Conservation (phyloP, 2,113 vertebrate species). For the Entosphenus tridentatus region DNA sequence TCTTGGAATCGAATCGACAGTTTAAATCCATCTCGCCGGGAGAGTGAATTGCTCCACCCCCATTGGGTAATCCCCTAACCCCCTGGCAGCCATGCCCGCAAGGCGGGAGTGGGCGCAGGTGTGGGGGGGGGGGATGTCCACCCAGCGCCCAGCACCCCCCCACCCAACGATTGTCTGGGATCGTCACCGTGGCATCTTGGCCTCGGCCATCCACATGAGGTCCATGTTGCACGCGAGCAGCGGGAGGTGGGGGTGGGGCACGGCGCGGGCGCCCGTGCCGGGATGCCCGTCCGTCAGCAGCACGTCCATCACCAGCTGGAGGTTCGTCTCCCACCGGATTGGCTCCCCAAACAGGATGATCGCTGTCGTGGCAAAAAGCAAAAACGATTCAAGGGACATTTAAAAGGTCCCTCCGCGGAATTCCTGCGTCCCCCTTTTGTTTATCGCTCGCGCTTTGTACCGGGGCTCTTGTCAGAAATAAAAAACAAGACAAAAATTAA, state of each 20-base stretch:
- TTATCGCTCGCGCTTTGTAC: neutral
- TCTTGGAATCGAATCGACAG: no score
- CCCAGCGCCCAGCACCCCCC: neutral
- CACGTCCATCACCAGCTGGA: constrained; percentile 53
- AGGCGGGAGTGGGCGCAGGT: neutral
- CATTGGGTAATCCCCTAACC: no score
- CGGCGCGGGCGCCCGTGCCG: constrained; percentile 18
- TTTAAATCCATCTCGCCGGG: no score
- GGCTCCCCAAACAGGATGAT: constrained; percentile 60
- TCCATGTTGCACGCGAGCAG: constrained; percentile 59
- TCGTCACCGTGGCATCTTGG: constrained; percentile 41
- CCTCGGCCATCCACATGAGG: constrained; percentile 60
- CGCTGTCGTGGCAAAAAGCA: constrained; percentile 19
- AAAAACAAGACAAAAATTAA: neutral
- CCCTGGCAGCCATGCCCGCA: neutral
- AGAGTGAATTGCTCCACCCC: no score
- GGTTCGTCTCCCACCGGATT: constrained; percentile 57
- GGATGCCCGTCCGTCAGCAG: constrained; percentile 48
- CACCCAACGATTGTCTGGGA: neutral
- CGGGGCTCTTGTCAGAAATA: neutral
- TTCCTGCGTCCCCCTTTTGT: neutral
- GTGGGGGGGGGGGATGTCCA: neutral
- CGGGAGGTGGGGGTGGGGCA: constrained; percentile 29
- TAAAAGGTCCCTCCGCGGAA: neutral
- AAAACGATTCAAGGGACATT: neutral